These are phyloP conservation scores for Chironomus tepperi DNA, from an alignment of 1,140 invertebrate species.

Conservation along the genomic window DNA sequence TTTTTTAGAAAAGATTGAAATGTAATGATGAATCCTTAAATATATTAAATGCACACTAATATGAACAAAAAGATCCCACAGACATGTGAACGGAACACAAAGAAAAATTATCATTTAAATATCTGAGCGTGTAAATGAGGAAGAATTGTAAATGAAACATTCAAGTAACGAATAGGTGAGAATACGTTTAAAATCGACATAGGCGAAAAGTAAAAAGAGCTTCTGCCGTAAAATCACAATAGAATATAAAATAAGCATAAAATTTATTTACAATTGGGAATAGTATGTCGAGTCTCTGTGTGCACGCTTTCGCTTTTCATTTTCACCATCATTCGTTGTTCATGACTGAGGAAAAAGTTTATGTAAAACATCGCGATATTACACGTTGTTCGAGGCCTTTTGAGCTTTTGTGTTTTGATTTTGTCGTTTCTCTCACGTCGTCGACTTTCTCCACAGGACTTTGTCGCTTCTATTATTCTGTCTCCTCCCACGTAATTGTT, in stretches of 20 bases:
- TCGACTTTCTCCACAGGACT: not conserved
- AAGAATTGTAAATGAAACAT: conserved; percentile 14
- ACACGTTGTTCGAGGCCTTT: not conserved
- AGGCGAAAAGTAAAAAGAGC: not conserved
- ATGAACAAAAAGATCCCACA: too few species aligned
- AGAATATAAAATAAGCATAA: conserved; percentile 24
- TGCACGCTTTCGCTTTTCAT: conserved; percentile 23
- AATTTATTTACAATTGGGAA: conserved; percentile 20
- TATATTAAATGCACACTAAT: too few species aligned
- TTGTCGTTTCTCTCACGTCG: not conserved
- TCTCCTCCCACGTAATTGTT: too few species aligned
- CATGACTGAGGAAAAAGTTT: not conserved
- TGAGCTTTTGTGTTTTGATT: conserved; percentile 18
- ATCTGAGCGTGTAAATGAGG: not conserved
- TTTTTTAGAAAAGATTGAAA: too few species aligned
- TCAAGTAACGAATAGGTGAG: conserved; percentile 12
- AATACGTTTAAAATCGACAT: not conserved
- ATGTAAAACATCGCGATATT: conserved; percentile 8
- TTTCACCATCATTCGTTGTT: conserved; percentile 9
- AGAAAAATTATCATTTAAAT: not conserved
- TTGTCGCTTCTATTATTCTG: too few species aligned
- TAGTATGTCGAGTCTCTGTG: not conserved
- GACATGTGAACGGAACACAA: not conserved
- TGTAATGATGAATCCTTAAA: too few species aligned
- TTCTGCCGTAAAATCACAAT: conserved; percentile 18